Conservation (phyloP, 2,797 vertebrate genomes). For the Cetoscarus ocellatus region DNA sequence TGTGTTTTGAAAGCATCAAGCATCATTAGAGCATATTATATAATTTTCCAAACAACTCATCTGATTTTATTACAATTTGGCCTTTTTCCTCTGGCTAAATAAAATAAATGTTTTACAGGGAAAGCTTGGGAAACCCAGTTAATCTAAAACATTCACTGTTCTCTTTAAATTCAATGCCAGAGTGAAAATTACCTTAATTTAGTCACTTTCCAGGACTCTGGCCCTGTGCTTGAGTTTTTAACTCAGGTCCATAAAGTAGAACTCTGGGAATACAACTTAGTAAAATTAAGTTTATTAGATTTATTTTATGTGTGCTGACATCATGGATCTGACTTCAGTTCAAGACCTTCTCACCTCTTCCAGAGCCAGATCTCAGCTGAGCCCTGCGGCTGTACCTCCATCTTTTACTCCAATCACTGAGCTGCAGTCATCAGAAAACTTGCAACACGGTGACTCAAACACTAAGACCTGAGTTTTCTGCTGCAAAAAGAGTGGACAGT, state of each 20-base stretch:
- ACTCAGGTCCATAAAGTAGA: conserved; percentile 4
- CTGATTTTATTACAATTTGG: not conserved
- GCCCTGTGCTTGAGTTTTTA: conserved; percentile 7
- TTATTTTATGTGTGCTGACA: conserved; percentile 24
- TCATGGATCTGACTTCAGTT: conserved; percentile 19
- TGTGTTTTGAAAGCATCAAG: not conserved
- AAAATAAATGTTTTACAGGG: not conserved
- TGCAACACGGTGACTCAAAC: not conserved
- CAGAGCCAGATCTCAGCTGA: not conserved
- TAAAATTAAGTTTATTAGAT: conserved; percentile 22
- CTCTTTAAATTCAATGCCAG: conserved; percentile 9
- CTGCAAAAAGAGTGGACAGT: not conserved
- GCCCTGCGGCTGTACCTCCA: not conserved
- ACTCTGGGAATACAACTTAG: conserved; percentile 5
- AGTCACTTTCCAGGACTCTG: not conserved
- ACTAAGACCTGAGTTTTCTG: not conserved
- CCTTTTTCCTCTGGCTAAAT: not conserved
- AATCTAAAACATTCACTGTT: conserved; percentile 23
- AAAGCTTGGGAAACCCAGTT: not conserved
- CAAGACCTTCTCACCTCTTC: not conserved
- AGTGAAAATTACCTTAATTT: conserved; percentile 11
- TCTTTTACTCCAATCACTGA: not conserved
- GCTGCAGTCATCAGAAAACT: not conserved
- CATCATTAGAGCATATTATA: not conserved
- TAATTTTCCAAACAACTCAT: not conserved